Percentiles rank a stretch among this genome's conserved stretches.
Evolutionary conservation across 2,797 vertebrate species (phyloP).

Genomic region (Anomalospiza imberbis): DNA sequence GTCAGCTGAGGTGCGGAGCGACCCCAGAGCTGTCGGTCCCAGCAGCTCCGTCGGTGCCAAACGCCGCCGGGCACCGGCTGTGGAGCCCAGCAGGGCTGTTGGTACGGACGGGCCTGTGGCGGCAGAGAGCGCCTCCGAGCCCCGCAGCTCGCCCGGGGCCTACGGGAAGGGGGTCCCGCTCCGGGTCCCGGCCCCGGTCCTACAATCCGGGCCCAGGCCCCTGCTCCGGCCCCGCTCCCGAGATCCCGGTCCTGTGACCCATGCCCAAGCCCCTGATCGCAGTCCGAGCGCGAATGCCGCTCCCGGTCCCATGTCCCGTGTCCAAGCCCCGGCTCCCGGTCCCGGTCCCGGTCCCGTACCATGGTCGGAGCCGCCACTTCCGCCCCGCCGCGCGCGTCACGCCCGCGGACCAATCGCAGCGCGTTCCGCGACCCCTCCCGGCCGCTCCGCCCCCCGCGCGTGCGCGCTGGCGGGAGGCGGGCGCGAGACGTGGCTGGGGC

Average conservation of each 20-base stretch:
- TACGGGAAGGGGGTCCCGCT: background rate
- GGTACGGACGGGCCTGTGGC: too few species aligned
- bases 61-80: too few species aligned
- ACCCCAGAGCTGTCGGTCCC: background rate
- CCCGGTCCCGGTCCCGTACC: background rate
- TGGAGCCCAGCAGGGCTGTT: too few species aligned
- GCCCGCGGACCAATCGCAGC: background rate
- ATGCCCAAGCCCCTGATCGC: too few species aligned
- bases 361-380: background rate
- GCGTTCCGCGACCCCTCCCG: accelerated
- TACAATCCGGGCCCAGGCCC: background rate
- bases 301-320: too few species aligned
- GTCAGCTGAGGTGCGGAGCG: accelerated
- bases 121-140: background rate
- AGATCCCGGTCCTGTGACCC: too few species aligned
- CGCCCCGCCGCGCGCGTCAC: background rate
- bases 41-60: too few species aligned
- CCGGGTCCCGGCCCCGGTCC: too few species aligned
- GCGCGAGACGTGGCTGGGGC: background rate
- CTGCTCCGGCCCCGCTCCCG: background rate
- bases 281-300: too few species aligned
- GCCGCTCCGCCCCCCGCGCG: background rate
- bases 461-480: background rate
- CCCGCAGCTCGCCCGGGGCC: background rate
- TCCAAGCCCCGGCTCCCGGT: too few species aligned